Conservation (phyloP, 2,797 vertebrate species). For the Lerista edwardsae region DNA sequence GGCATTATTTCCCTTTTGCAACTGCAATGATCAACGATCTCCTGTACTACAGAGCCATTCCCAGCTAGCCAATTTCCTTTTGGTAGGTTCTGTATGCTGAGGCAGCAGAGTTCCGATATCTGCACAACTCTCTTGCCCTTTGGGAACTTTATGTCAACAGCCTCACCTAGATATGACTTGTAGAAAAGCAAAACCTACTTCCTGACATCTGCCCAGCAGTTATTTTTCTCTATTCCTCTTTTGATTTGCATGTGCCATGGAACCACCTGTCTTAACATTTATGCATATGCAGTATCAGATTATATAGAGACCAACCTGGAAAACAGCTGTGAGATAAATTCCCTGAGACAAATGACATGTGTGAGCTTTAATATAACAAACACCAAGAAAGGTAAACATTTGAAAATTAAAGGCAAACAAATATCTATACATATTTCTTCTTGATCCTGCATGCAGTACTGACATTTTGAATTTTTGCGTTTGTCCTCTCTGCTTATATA, state of each 20-base stretch:
- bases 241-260: conserved; percentile 24
- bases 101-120: background rate
- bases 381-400: background rate
- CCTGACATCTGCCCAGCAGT: conserved; percentile 54
- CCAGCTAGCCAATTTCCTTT: conserved; percentile 3
- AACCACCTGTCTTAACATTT: conserved; percentile 54
- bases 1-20: background rate
- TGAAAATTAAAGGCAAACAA: background rate
- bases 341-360: conserved; percentile 24
- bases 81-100: conserved; percentile 16
- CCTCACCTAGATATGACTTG: conserved; percentile 55
- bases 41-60: background rate
- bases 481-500: background rate
- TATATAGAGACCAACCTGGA: conserved; percentile 31
- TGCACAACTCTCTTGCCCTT: conserved; percentile 36
- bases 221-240: conserved; percentile 29
- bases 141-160: conserved; percentile 59
- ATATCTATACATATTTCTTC: conserved; percentile 1
- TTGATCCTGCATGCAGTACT: background rate
- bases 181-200: conserved; percentile 59
- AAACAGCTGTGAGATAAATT: conserved; percentile 42
- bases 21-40: conserved; percentile 25
- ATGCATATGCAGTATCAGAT: conserved; percentile 46
- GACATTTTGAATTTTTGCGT: background rate
- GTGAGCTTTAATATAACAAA: background rate